Base-by-base conservation (phyloP, 2,113 vertebrate genomes). In the Rhodinocichla rosea region DNA sequence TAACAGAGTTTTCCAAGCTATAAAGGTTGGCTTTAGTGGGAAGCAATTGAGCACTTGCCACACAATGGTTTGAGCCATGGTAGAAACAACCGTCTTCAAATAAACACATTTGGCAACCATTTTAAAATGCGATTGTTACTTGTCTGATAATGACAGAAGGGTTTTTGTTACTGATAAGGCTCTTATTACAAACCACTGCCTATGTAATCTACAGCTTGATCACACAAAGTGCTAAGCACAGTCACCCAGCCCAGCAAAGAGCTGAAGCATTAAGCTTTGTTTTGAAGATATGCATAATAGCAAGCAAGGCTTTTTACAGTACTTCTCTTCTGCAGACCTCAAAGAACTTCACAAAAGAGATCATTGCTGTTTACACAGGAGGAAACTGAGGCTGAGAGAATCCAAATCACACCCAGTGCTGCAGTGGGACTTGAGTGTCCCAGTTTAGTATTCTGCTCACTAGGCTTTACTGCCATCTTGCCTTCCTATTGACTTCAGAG, bases 41-140 rank as follows among this genome's bases (percentile, higher is more conserved):
- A 96, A 93, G 95, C 92, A 90, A 84, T 65, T 92, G 94, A 96
- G 91, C 76, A 39, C 90, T 93, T 92, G 80, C 95, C 92, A 93
- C 69, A 89, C 95, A 96, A 95, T 91, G 86, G 95, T 89, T 83
- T 84, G 84, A 95, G 90, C 93, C 75, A 18, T 6, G 86, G 64
- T 92, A 59, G 90, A 84, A 97, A 94, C 92, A 95, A 92, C 79
- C 95, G 81, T 94, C 83, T 95, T 92, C 90, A 95, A 95, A 97
- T 92, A 95, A 96, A 96, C 90, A 94, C 53, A 44, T 92, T 93
- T 94, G 96, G 96, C 93, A 96, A 94, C 95, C 95, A 96, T 97
- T 95, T 97, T 95, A 90, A 93, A 94, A 95, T 65, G 87, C 11
- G 57, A 93, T 87, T 93, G 85, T 92, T 91, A 64, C 88, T 89